phyloP scores from a whole-genome alignment of 2,888 invertebrate species.

The Alcis repandata region DNA sequence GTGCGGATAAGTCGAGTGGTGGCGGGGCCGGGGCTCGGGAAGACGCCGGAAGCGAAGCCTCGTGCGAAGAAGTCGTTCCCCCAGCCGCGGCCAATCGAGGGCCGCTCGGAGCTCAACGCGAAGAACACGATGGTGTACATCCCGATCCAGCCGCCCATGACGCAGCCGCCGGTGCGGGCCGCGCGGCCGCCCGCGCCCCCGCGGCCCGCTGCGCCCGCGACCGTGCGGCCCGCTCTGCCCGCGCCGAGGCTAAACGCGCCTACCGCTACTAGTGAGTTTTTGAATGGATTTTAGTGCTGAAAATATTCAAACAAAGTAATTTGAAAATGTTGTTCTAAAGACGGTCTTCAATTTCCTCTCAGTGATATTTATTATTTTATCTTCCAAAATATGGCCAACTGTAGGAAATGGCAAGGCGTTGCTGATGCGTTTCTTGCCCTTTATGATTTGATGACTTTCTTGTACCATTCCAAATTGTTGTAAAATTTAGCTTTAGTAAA shows the following conservation, averaged over 20 bases:
- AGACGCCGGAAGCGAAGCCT: slow-evolving; percentile 63
- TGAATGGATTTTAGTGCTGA: too few relatives aligned
- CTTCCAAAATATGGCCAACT: too few relatives aligned
- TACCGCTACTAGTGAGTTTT: slow-evolving; percentile 50
- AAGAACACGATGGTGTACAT: slow-evolving; percentile 84
- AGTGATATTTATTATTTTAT: too few relatives aligned
- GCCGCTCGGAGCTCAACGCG: slow-evolving; percentile 71
- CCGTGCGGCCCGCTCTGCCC: slow-evolving; percentile 51
- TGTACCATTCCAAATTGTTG: neutral
- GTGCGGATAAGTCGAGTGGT: slow-evolving; percentile 75
- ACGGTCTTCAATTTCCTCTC: too few relatives aligned
- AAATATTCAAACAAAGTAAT: too few relatives aligned
- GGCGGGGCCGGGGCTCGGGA: slow-evolving; percentile 55
- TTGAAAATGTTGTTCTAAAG: too few relatives aligned
- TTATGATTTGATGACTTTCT: too few relatives aligned
- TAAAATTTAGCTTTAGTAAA: too few relatives aligned
- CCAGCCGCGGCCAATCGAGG: slow-evolving; percentile 72
- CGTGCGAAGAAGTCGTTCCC: slow-evolving; percentile 78
- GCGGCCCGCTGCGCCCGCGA: slow-evolving; percentile 54
- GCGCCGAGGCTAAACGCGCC: slow-evolving; percentile 45
- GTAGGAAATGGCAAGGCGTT: too few relatives aligned
- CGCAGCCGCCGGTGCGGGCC: slow-evolving; percentile 68
- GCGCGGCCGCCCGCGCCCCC: slow-evolving; percentile 44
- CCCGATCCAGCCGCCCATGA: slow-evolving; percentile 78
- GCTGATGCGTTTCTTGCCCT: too few relatives aligned